Evolutionary conservation across 2,797 vertebrate genomes (phyloP).

Genomic region (Clarias laeviceps): DNA sequence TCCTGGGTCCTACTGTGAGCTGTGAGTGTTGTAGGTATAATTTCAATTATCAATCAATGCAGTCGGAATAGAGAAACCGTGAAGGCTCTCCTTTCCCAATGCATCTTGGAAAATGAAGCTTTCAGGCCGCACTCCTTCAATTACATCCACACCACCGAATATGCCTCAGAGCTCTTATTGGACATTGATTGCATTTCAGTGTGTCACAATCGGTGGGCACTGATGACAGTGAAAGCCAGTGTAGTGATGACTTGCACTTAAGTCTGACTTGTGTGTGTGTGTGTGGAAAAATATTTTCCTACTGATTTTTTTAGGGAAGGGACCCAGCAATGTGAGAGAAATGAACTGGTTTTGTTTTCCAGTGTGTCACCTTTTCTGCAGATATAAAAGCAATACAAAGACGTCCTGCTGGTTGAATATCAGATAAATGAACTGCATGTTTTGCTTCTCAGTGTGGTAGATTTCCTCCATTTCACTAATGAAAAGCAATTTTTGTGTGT

Average conservation of each 20-base stretch:
- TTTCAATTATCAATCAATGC: neutral
- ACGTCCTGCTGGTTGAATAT: neutral
- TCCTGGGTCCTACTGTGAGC: no score
- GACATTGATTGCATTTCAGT: neutral
- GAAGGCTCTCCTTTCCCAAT: neutral
- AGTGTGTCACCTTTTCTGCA: neutral
- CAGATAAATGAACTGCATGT: neutral
- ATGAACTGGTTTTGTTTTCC: neutral
- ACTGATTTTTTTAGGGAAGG: no score
- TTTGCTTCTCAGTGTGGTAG: neutral
- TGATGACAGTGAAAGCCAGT: neutral
- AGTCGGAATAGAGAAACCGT: no score
- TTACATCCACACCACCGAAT: neutral
- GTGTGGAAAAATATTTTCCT: no score
- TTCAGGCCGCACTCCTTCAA: neutral
- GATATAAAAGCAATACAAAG: no score
- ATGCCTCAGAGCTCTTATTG: neutral
- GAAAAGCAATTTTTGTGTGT: neutral
- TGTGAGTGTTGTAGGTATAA: neutral
- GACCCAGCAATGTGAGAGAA: neutral
- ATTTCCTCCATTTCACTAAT: neutral
- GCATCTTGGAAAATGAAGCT: no score
- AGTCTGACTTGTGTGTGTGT: no score
- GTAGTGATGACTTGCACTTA: no score
- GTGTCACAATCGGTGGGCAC: neutral